Conservation (phyloP, 2,888 invertebrate genomes). For the Cordilura impudica region DNA sequence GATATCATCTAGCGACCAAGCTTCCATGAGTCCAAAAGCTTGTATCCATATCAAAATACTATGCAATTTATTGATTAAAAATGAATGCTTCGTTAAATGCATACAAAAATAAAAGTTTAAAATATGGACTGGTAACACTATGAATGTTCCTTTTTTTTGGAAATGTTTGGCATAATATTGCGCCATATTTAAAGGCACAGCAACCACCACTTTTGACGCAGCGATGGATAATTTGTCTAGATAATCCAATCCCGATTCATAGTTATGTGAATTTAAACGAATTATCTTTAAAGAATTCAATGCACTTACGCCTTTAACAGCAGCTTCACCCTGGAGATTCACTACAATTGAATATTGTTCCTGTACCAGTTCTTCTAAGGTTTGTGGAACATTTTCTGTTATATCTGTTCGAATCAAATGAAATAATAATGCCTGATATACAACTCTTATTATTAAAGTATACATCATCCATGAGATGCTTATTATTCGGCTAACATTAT, state of each 20-base stretch:
- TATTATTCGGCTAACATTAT: slow-evolving; percentile 47
- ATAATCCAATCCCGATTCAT: slow-evolving; percentile 10
- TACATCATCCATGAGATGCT: slow-evolving; percentile 55
- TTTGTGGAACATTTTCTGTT: slow-evolving; percentile 38
- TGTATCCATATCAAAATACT: slow-evolving; percentile 38
- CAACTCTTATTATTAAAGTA: slow-evolving; percentile 54
- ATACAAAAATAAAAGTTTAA: slow-evolving; percentile 56
- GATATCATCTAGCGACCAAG: slow-evolving; percentile 47
- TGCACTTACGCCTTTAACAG: not conserved
- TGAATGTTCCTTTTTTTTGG: slow-evolving; percentile 28
- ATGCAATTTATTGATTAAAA: slow-evolving; percentile 51
- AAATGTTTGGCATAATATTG: slow-evolving; percentile 37
- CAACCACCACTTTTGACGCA: not conserved
- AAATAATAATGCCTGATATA: slow-evolving; percentile 62
- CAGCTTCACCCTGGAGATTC: not conserved
- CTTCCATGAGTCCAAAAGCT: slow-evolving; percentile 52
- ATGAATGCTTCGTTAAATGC: slow-evolving; percentile 64
- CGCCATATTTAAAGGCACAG: slow-evolving; percentile 40
- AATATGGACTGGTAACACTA: slow-evolving; percentile 55
- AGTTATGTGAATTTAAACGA: slow-evolving; percentile 10
- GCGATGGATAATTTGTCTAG: not conserved
- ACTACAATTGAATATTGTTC: slow-evolving; percentile 38
- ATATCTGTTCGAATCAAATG: slow-evolving; percentile 54
- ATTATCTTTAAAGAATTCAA: slow-evolving; percentile 24
- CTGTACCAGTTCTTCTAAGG: slow-evolving; percentile 24